Evolutionary conservation across 2,888 invertebrate genomes (phyloP).

Genomic region (Fissipunctia ypsillon): DNA sequence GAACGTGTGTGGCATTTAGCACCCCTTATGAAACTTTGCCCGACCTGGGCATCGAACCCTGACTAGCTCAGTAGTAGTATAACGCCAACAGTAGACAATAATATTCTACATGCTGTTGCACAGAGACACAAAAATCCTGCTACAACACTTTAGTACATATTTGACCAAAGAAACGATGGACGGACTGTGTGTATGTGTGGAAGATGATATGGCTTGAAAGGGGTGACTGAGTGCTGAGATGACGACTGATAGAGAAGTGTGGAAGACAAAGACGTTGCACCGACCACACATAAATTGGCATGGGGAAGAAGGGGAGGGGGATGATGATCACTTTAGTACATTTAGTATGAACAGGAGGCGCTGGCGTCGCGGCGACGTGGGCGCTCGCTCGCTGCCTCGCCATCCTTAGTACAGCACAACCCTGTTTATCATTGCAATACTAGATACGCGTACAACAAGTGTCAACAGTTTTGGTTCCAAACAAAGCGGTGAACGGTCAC

Average conservation of each 20-base stretch:
- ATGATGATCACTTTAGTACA: background rate
- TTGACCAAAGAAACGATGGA: background rate
- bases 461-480: no score
- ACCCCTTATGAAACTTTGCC: background rate
- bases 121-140: no score
- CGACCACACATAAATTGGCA: background rate
- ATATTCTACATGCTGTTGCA: no score
- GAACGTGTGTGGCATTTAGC: no score
- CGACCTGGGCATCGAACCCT: background rate
- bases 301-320: background rate
- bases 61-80: background rate
- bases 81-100: no score
- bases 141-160: background rate
- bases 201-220: background rate
- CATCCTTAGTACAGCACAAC: no score
- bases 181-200: background rate
- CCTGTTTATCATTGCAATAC: background rate
- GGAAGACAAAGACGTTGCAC: background rate
- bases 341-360: background rate
- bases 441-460: no score
- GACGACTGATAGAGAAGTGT: background rate
- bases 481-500: no score
- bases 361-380: background rate
- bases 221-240: background rate
- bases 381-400: no score